Base-by-base conservation (phyloP, 2,888 invertebrate species). In the Argynnis bischoffii region DNA sequence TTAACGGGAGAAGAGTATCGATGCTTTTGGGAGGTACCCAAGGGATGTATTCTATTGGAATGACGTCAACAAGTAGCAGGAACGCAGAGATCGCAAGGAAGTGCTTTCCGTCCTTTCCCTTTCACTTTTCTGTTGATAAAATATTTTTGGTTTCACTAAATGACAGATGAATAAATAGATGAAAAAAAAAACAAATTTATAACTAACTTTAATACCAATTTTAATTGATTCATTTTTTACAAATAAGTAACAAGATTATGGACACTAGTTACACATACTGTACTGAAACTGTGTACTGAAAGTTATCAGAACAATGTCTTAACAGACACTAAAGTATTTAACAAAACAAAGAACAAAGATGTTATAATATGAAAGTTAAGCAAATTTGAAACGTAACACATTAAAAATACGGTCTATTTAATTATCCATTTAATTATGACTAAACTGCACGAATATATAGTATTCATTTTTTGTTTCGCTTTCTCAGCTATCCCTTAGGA, bases 11-110 rank as follows among this genome's bases (percentile, higher is more conserved):
- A 41, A 8, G 11, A 41, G 11, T 26, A 1, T 15, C 5, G 14
- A 18, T 3, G 1, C 4, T 59, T 65, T 79, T 84, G 81, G 80
- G 89, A 82, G 92, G 90, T 88, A 88, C 90, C 88, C 85, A 83
- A 88, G 89, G 92, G 91, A 90, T 90, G 88, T 86, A 84, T 82
- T 88, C 88, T 86, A 87, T 90, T 90, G 87, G 88, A 89, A 90
- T 93, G 93, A 93, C 93, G 93, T 93, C 93, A 94, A 93, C 90
- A 93, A 89, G 84, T 89, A 93, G 73, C 89, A 93, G 93, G 93
- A 85, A 75, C 75, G 76, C 90, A 93, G 83, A 87, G 78, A 69
- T 69, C 63, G 53, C 50, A 64, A 87, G 80, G 88, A 89, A 84
- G 72, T 77, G 41, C 11, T n/a, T 50, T 50, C 18, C 55, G n/a